These are phyloP conservation scores for Drepana falcataria DNA, from an alignment of 2,888 invertebrate species.

Conservation along the genomic window DNA sequence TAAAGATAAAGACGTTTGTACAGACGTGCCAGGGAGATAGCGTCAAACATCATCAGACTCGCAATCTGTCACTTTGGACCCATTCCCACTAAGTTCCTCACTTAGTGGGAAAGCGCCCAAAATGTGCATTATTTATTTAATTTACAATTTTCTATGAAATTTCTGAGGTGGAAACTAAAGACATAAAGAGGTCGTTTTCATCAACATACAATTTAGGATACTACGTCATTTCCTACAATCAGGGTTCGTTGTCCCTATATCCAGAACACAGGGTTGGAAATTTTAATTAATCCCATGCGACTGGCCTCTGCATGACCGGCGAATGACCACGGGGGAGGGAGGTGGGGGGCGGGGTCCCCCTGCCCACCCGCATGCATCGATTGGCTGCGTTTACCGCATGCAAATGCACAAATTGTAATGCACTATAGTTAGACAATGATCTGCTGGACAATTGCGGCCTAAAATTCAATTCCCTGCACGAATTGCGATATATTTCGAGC, in stretches of 20 bases:
- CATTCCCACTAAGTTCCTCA: too few species aligned
- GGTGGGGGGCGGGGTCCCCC: slow-evolving; percentile 8
- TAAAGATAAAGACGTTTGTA: too few species aligned
- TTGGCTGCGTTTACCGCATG: slow-evolving; percentile 49
- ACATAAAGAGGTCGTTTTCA: too few species aligned
- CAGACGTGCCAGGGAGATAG: too few species aligned
- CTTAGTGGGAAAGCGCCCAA: too few species aligned
- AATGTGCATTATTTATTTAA: too few species aligned
- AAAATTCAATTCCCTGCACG: neutral
- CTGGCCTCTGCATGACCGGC: slow-evolving; percentile 18
- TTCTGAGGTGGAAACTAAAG: too few species aligned
- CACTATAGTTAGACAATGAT: slow-evolving; percentile 14
- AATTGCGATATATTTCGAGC: neutral
- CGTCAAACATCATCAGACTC: too few species aligned
- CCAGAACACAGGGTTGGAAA: slow-evolving; percentile 14
- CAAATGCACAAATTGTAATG: slow-evolving; percentile 50
- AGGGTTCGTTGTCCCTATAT: slow-evolving; percentile 7
- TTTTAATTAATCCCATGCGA: slow-evolving; percentile 48
- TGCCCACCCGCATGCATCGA: slow-evolving; percentile 51
- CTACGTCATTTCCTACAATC: neutral
- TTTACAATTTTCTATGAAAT: too few species aligned
- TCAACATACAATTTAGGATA: neutral
- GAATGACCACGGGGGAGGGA: slow-evolving; percentile 12
- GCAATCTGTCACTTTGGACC: too few species aligned
- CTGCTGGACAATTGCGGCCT: neutral